A percentile compares a stretch with the other conserved stretches of the same genome.
Conservation (phyloP, 2,888 invertebrate genomes). For the Cataglyphis livida region DNA sequence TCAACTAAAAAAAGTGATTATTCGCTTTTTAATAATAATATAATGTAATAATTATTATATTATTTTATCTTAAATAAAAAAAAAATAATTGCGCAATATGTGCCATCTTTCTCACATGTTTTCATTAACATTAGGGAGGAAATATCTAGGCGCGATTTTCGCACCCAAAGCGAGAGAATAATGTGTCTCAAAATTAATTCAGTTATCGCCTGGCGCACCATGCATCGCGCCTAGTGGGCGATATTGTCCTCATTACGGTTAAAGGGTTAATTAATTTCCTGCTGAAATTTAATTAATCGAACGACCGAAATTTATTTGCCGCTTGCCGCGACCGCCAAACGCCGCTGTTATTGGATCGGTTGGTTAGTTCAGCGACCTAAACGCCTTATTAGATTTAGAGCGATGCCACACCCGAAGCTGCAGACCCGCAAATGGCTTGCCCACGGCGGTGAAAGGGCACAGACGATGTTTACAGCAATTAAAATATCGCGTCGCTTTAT, state of each 20-base stretch:
- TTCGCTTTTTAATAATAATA: background rate
- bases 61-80: background rate
- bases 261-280: slow-evolving; percentile 72
- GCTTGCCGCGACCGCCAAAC: slow-evolving; percentile 18
- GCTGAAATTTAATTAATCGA: slow-evolving; percentile 70
- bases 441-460: background rate
- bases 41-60: background rate
- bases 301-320: slow-evolving; percentile 69
- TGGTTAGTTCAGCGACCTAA: slow-evolving; percentile 54
- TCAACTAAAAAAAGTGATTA: background rate
- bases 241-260: slow-evolving; percentile 62
- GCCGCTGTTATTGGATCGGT: slow-evolving; percentile 58
- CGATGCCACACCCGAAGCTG: slow-evolving; percentile 21
- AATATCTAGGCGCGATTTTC: slow-evolving; percentile 34
- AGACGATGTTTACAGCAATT: slow-evolving; percentile 33
- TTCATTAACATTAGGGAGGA: slow-evolving; percentile 3
- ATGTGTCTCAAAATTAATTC: slow-evolving; percentile 56
- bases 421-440: slow-evolving; percentile 1
- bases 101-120: background rate
- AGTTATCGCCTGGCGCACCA: slow-evolving; percentile 47
- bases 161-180: slow-evolving; percentile 44
- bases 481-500: slow-evolving; percentile 20
- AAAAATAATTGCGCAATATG: background rate
- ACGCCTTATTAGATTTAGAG: slow-evolving; percentile 55
- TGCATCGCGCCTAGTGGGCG: slow-evolving; percentile 21